phyloP scores from a whole-genome alignment of 2,888 invertebrate genomes.

The Trachelus stipa region DNA sequence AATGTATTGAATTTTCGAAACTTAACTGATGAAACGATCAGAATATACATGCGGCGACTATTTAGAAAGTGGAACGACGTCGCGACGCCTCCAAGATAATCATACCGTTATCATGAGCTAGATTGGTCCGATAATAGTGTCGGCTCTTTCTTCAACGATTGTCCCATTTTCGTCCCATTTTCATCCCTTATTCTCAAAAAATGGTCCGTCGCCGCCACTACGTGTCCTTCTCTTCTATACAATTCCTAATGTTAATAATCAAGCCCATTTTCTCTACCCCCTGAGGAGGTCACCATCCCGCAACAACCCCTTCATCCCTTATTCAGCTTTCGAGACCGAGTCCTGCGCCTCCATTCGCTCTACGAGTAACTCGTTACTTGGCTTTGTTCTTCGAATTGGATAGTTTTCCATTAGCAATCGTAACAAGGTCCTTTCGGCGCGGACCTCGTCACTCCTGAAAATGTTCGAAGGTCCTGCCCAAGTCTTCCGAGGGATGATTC shows the following conservation, averaged over 20 bases:
- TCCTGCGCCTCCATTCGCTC: neutral
- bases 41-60: neutral
- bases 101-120: no score
- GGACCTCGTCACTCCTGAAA: conserved; percentile 44
- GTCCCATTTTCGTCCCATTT: no score
- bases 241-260: conserved; percentile 52
- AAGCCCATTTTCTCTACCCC: conserved; percentile 41
- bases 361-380: conserved; percentile 58
- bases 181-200: no score
- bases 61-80: neutral
- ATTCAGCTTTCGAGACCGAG: conserved; percentile 14
- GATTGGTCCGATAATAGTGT: no score
- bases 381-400: conserved; percentile 64
- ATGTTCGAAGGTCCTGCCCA: conserved; percentile 28
- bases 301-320: conserved; percentile 25
- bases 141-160: no score
- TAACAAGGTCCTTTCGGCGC: conserved; percentile 59
- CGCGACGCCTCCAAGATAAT: no score
- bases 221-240: conserved; percentile 5
- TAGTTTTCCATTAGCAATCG: conserved; percentile 65
- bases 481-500: conserved; percentile 40
- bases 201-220: neutral
- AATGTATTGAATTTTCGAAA: neutral
- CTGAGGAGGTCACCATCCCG: conserved; percentile 5
- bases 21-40: neutral